phyloP scores from a whole-genome alignment of 2,888 invertebrate genomes.

The Crioceris asparagi region DNA sequence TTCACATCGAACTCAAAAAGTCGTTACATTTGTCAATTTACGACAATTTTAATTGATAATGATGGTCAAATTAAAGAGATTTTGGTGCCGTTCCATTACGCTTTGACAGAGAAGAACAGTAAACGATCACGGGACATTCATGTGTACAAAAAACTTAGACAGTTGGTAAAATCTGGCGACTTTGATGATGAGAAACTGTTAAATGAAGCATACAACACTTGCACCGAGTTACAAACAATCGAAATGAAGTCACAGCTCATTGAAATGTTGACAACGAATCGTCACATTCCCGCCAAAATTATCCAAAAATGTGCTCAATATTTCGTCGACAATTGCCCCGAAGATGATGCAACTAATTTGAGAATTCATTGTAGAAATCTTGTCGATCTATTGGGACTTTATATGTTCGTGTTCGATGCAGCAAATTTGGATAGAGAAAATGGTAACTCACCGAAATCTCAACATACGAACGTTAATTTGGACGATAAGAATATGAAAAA shows the following conservation, averaged over 20 bases:
- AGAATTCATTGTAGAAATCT: slow-evolving; percentile 30
- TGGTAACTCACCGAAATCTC: slow-evolving; percentile 21
- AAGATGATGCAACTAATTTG: slow-evolving; percentile 23
- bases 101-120: slow-evolving; percentile 78
- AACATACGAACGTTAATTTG: slow-evolving; percentile 29
- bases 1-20: slow-evolving; percentile 46
- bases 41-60: slow-evolving; percentile 73
- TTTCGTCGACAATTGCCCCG: slow-evolving; percentile 33
- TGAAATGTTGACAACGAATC: slow-evolving; percentile 57
- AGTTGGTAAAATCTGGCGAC: slow-evolving; percentile 46
- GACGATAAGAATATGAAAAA: slow-evolving; percentile 49
- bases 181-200: slow-evolving; percentile 41
- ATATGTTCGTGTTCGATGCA: slow-evolving; percentile 17
- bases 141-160: slow-evolving; percentile 64
- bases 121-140: slow-evolving; percentile 81
- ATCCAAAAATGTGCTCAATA: slow-evolving; percentile 43
- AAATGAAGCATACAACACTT: slow-evolving; percentile 45
- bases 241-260: slow-evolving; percentile 62
- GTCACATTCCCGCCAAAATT: slow-evolving; percentile 50
- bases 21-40: slow-evolving; percentile 48
- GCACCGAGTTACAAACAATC: slow-evolving; percentile 55
- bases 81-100: slow-evolving; percentile 82
- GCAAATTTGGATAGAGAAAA: slow-evolving; percentile 25
- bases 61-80: slow-evolving; percentile 75
- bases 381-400: slow-evolving; percentile 28